A percentile compares a stretch with the other conserved stretches of the same genome.
These are phyloP conservation scores for Xiphophorus couchianus DNA, from an alignment of 2,113 vertebrate genomes.

Conservation along the genomic window DNA sequence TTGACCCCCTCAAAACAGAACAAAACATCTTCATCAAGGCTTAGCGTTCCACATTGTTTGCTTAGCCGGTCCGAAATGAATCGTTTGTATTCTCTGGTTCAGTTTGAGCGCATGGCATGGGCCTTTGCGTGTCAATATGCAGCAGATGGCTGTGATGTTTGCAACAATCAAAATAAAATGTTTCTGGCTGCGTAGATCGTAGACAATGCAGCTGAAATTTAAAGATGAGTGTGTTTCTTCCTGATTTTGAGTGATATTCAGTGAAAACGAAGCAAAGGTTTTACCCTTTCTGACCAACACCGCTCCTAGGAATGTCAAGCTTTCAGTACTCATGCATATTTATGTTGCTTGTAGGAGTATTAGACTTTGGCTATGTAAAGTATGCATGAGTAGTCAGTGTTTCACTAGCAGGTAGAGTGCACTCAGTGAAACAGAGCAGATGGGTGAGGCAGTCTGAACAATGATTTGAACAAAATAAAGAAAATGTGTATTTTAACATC, in stretches of 20 bases:
- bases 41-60: slow-evolving; percentile 37
- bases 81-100: slow-evolving; percentile 62
- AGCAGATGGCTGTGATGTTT: slow-evolving; percentile 73
- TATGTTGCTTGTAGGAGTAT: background rate
- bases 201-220: slow-evolving; percentile 8
- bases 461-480: too few relatives aligned
- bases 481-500: background rate
- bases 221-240: slow-evolving; percentile 10
- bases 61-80: slow-evolving; percentile 43
- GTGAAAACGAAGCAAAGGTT: slow-evolving; percentile 1
- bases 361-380: background rate
- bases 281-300: slow-evolving; percentile 9
- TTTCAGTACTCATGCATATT: background rate
- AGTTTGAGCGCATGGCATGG: slow-evolving; percentile 73
- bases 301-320: slow-evolving; percentile 16
- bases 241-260: slow-evolving; percentile 1
- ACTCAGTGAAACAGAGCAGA: background rate
- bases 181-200: slow-evolving; percentile 17
- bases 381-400: background rate
- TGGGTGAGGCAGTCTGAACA: background rate
- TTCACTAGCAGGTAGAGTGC: background rate
- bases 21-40: slow-evolving; percentile 35
- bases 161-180: slow-evolving; percentile 38
- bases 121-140: slow-evolving; percentile 76
- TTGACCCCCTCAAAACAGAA: slow-evolving; percentile 32